Percentiles rank a stretch among this genome's conserved stretches.
phyloP scores from a whole-genome alignment of 2,888 invertebrate genomes.

The Drosophila stalkeri region DNA sequence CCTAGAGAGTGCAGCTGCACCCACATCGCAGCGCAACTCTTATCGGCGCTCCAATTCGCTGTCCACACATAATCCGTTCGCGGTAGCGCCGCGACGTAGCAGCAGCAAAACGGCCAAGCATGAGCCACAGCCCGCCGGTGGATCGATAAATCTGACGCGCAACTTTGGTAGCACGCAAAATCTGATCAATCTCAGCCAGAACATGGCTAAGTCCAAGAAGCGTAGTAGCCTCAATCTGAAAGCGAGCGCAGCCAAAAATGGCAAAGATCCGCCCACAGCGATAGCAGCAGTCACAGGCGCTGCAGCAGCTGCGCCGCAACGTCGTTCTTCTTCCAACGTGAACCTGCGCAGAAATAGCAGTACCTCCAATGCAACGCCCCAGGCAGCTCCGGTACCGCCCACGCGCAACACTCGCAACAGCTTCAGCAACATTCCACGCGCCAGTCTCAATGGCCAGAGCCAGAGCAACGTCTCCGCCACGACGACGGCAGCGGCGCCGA shows the following conservation, averaged over 20 bases:
- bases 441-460: conserved; percentile 77
- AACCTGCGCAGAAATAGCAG: conserved; percentile 82
- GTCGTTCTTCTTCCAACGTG: conserved; percentile 83
- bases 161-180: conserved; percentile 85
- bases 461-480: conserved; percentile 48
- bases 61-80: conserved; percentile 79
- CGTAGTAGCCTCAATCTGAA: conserved; percentile 85
- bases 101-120: conserved; percentile 70
- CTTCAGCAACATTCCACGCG: conserved; percentile 84
- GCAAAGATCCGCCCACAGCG: conserved; percentile 74
- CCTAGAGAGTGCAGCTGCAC: conserved; percentile 47
- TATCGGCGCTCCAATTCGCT: conserved; percentile 83
- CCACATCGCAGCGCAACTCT: conserved; percentile 53
- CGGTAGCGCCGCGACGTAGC: conserved; percentile 68
- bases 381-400: conserved; percentile 67
- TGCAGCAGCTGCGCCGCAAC: conserved; percentile 56
- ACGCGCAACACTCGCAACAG: conserved; percentile 77
- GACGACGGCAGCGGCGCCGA: conserved; percentile 42
- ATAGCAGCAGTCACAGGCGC: background rate
- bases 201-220: conserved; percentile 84
- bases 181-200: conserved; percentile 83
- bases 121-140: conserved; percentile 52
- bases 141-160: conserved; percentile 81
- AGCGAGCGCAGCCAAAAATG: conserved; percentile 70
- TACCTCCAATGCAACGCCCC: conserved; percentile 65